A percentile compares a stretch with the other conserved stretches of the same genome.
phyloP scores from a whole-genome alignment of 2,113 vertebrate species.

The Colistium nudipinnis region DNA sequence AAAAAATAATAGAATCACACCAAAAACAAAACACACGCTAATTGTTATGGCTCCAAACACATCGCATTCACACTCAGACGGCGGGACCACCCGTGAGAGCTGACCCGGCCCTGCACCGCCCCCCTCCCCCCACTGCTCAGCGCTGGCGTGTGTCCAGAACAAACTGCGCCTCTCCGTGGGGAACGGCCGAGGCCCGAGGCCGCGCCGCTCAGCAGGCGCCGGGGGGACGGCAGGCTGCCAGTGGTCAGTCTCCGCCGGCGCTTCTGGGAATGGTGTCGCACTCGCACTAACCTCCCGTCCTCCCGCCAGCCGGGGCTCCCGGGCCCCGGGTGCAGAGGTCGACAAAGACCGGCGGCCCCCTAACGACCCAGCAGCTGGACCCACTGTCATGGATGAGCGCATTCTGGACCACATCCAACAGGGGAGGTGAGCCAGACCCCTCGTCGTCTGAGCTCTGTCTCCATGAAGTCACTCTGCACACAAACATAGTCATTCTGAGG shows the following conservation, averaged over 20 bases:
- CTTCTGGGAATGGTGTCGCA: constrained; percentile 63
- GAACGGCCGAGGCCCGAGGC: constrained; percentile 66
- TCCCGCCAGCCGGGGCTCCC: constrained; percentile 38
- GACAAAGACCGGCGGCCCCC: constrained; percentile 45
- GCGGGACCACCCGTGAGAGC: constrained; percentile 77
- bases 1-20: constrained; percentile 69
- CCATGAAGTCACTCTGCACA: constrained; percentile 61
- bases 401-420: constrained; percentile 71
- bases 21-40: constrained; percentile 69
- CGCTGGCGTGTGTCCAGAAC: constrained; percentile 76
- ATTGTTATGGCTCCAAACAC: constrained; percentile 68
- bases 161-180: constrained; percentile 72
- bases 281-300: constrained; percentile 34
- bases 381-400: constrained; percentile 74
- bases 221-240: constrained; percentile 68
- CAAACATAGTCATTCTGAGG: constrained; percentile 50
- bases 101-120: constrained; percentile 72
- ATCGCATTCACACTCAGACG: constrained; percentile 55
- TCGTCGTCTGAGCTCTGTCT: constrained; percentile 43
- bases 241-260: constrained; percentile 60
- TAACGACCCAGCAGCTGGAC: constrained; percentile 63
- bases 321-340: constrained; percentile 39
- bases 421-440: constrained; percentile 46
- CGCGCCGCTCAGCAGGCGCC: constrained; percentile 71
- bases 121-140: constrained; percentile 62